phyloP scores from a whole-genome alignment of 2,797 vertebrate species.

The Adelosebastes latens region DNA sequence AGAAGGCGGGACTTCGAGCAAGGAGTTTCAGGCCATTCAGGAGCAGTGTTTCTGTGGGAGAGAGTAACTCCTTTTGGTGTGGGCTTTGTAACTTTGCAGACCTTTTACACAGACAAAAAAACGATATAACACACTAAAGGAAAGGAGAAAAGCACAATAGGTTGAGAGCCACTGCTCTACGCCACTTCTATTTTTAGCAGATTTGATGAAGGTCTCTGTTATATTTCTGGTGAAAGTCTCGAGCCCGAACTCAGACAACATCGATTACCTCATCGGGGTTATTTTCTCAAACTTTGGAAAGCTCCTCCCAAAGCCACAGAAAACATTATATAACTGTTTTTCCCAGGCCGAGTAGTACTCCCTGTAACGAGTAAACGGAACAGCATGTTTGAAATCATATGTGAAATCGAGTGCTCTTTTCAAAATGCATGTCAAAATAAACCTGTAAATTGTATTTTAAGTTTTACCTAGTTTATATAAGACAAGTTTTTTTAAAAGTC shows the following conservation, averaged over 20 bases:
- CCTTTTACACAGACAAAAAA: no score
- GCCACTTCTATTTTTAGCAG: background rate
- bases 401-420: background rate
- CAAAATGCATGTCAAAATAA: background rate
- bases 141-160: no score
- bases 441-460: background rate
- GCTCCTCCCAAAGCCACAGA: background rate
- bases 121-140: no score
- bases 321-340: background rate
- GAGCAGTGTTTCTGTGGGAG: no score
- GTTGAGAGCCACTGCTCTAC: background rate
- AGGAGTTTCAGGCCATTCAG: rapidly evolving
- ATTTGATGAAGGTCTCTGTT: background rate
- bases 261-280: background rate
- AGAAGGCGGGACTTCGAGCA: no score
- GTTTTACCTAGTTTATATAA: no score
- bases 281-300: background rate
- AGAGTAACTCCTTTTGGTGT: no score
- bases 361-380: background rate
- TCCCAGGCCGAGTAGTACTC: background rate
- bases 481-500: background rate
- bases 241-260: background rate
- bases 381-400: background rate
- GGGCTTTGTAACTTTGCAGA: no score
- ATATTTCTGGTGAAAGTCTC: background rate